phyloP scores from a whole-genome alignment of 2,113 vertebrate species.

The Coracopsis vasa region DNA sequence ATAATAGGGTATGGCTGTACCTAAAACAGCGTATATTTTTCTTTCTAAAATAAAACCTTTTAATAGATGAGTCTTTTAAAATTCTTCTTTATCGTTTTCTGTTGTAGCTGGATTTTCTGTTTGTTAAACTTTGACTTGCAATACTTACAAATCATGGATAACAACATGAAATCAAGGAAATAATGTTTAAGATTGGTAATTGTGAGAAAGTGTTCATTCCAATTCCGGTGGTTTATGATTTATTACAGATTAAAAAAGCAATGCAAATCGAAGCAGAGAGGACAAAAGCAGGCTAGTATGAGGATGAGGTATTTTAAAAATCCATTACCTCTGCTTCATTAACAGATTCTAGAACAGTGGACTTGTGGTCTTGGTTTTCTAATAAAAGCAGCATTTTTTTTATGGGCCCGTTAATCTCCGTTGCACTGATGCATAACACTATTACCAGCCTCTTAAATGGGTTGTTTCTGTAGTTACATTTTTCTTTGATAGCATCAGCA shows the following conservation, averaged over 20 bases:
- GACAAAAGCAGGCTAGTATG: neutral
- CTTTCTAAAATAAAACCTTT: neutral
- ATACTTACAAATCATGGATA: neutral
- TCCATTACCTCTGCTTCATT: neutral
- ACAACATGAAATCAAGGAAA: neutral
- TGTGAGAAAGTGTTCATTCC: neutral
- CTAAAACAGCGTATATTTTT: neutral
- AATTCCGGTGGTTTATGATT: neutral
- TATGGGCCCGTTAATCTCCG: neutral
- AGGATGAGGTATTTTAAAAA: neutral
- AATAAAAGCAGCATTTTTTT: neutral
- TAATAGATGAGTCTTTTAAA: neutral
- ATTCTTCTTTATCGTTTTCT: neutral
- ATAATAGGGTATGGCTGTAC: neutral
- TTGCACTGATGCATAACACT: neutral
- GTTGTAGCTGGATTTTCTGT: neutral
- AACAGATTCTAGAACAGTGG: neutral
- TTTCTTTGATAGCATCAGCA: neutral
- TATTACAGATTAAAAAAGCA: neutral
- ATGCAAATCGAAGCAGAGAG: neutral
- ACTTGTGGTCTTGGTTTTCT: neutral
- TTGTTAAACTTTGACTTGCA: neutral
- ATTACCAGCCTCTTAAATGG: neutral
- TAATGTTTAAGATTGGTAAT: neutral
- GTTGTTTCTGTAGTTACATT: rapidly evolving